Percentiles rank a stretch among this genome's conserved stretches.
phyloP scores from a whole-genome alignment of 2,888 invertebrate species.

The Cantharis flavilabris region DNA sequence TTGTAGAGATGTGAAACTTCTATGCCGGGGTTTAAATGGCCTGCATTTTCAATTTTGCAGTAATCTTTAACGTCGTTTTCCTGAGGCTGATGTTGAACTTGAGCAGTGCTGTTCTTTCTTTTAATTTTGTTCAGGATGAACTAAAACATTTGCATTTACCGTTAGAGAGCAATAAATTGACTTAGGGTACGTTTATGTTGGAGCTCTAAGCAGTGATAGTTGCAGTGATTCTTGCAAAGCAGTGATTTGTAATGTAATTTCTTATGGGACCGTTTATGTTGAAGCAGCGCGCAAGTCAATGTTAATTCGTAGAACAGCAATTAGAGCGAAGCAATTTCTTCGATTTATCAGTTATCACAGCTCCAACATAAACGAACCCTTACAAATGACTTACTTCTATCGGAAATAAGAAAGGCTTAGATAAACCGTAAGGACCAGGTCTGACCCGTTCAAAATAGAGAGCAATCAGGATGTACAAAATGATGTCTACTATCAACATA shows the following conservation, averaged over 20 bases:
- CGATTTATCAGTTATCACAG: too few relatives aligned
- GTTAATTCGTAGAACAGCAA: too few relatives aligned
- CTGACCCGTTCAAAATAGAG: conserved; percentile 63
- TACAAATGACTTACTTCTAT: conserved; percentile 23
- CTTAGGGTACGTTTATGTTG: too few relatives aligned
- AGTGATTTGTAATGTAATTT: too few relatives aligned
- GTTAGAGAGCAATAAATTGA: not conserved
- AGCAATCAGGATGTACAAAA: conserved; percentile 61
- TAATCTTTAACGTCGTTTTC: conserved; percentile 37
- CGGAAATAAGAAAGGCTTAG: conserved; percentile 55
- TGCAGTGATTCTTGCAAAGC: too few relatives aligned
- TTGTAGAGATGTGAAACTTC: conserved; percentile 59
- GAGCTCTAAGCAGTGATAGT: too few relatives aligned
- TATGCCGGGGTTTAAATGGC: conserved; percentile 52
- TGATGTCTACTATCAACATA: conserved; percentile 58
- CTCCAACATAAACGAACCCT: too few relatives aligned
- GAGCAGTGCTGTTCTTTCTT: not conserved
- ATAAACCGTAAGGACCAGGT: conserved; percentile 67
- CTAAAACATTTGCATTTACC: not conserved
- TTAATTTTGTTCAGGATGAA: not conserved
- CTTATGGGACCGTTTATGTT: too few relatives aligned
- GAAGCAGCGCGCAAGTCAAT: too few relatives aligned
- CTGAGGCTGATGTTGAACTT: not conserved
- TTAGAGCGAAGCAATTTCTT: too few relatives aligned
- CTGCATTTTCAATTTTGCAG: conserved; percentile 49